Conservation (phyloP, 1,140 invertebrate genomes). For the Carposina sasakii region DNA sequence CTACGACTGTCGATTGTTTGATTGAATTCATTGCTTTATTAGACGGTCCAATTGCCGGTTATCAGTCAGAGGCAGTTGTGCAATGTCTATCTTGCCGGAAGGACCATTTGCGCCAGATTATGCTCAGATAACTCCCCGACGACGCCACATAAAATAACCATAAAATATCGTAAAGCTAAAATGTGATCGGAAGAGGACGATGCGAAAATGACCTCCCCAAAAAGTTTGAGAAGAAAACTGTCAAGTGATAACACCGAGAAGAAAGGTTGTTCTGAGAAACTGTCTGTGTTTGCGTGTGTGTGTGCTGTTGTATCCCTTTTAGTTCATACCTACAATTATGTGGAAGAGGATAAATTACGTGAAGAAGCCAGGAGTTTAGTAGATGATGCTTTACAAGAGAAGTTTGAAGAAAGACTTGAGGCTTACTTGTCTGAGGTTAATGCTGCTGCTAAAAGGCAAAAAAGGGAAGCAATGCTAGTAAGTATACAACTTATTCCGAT, state of each 20-base stretch:
- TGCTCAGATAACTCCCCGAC: slow-evolving; percentile 44
- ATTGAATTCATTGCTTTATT: slow-evolving; percentile 44
- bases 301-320: slow-evolving; percentile 55
- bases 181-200: background rate
- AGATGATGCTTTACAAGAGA: slow-evolving; percentile 34
- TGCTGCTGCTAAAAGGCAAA: slow-evolving; percentile 33
- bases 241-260: slow-evolving; percentile 17
- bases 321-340: slow-evolving; percentile 44
- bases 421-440: slow-evolving; percentile 35
- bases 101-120: slow-evolving; percentile 51
- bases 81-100: slow-evolving; percentile 57
- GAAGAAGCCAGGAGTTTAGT: slow-evolving; percentile 26
- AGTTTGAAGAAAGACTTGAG: slow-evolving; percentile 44
- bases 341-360: slow-evolving; percentile 28
- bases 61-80: slow-evolving; percentile 44
- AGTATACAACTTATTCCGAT: slow-evolving; percentile 16
- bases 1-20: slow-evolving; percentile 44
- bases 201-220: background rate
- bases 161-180: background rate
- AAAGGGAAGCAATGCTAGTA: slow-evolving; percentile 60
- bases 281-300: slow-evolving; percentile 48
- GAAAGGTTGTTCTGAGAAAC: slow-evolving; percentile 33
- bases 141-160: background rate
- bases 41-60: slow-evolving; percentile 50
- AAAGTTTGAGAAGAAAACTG: slow-evolving; percentile 22